These are phyloP conservation scores for Calameuta idolon DNA, from an alignment of 2,888 invertebrate genomes.

Conservation along the genomic window DNA sequence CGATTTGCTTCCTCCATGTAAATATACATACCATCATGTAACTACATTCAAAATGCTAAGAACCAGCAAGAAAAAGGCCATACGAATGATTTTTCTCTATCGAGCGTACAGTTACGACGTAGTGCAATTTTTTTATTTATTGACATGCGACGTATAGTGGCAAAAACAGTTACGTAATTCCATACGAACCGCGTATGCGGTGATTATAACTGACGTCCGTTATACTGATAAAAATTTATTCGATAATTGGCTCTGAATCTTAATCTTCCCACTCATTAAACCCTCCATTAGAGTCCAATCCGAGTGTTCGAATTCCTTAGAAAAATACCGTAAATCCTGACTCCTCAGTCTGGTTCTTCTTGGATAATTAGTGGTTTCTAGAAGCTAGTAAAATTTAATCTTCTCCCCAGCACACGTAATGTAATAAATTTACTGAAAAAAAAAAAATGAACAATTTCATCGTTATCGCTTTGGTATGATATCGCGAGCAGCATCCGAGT, in stretches of 20 bases:
- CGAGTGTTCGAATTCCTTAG: background rate
- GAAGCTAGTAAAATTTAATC: background rate
- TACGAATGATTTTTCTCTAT: background rate
- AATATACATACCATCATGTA: background rate
- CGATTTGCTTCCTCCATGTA: background rate
- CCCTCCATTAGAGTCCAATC: slow-evolving; percentile 9
- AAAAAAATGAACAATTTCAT: background rate
- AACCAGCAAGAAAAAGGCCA: background rate
- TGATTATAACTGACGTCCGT: background rate
- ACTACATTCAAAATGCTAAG: background rate
- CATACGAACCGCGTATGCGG: background rate
- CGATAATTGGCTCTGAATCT: slow-evolving; percentile 11
- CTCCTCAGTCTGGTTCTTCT: background rate
- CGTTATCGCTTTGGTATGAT: background rate
- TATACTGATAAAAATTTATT: background rate
- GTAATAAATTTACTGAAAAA: background rate
- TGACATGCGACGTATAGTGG: background rate
- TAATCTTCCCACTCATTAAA: background rate
- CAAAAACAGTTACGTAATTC: background rate
- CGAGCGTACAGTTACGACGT: background rate
- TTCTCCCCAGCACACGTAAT: background rate
- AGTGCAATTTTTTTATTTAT: no score
- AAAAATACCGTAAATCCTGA: background rate
- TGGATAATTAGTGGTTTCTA: slow-evolving; percentile 8
- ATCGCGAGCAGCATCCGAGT: background rate